Conservation (phyloP, 2,113 vertebrate genomes). For the Bambusicola thoracicus region DNA sequence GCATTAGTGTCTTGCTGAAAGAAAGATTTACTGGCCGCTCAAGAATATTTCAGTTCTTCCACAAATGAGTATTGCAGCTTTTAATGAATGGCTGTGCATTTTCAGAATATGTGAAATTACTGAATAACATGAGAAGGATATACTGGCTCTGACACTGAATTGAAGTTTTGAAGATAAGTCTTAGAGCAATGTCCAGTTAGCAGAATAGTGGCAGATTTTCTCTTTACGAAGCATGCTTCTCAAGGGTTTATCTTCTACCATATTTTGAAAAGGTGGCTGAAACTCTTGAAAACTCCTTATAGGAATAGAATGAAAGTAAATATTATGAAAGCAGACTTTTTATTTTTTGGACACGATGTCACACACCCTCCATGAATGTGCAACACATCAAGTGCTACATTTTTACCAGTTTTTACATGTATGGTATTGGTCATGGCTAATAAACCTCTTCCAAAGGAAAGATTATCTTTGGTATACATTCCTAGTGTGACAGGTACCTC, state of each 20-base stretch:
- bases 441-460: neutral
- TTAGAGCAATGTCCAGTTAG: neutral
- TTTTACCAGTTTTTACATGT: neutral
- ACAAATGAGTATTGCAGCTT: neutral
- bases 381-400: neutral
- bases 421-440: rapidly evolving
- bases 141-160: neutral
- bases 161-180: neutral
- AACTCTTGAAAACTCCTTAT: neutral
- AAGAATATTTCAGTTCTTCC: neutral
- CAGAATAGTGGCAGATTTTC: neutral
- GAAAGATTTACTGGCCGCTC: neutral
- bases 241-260: rapidly evolving
- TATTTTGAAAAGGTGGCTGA: neutral
- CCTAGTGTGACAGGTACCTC: neutral
- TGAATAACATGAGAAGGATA: neutral
- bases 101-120: neutral
- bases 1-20: neutral
- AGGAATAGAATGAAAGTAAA: neutral
- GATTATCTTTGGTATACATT: neutral
- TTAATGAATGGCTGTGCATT: neutral
- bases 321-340: neutral
- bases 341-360: neutral
- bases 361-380: neutral
- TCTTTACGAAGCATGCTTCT: neutral